Evolutionary conservation across 2,113 vertebrate genomes (phyloP), one percentile per base, ranked within the genome.

Genomic region (Galemys pyrenaicus): DNA sequence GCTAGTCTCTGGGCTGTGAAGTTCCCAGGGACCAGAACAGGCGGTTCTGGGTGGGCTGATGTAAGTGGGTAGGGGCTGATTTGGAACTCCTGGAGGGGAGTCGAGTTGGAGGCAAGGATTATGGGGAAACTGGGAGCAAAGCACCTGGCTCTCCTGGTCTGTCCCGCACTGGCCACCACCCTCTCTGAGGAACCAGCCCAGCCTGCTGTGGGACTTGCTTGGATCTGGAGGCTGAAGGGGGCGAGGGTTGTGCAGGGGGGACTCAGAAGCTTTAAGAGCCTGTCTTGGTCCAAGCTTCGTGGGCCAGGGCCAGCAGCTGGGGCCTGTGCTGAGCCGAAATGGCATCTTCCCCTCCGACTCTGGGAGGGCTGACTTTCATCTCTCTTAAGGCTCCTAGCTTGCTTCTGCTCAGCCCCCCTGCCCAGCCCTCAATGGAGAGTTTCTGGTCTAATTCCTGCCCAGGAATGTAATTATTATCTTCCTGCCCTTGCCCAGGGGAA

Each of bases 381-480:
- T 65, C 80, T 70, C 56, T 92, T 39, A 7, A 9, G 5, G 12
- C 58, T n/a, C 17, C 84, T 83, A 70, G 15, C 56, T 1, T 17
- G 73, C 26, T 62, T 87, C 73, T 78, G 74, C 80, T 82, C 89
- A 92, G 79, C 37, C 67, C 91, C 93, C 77, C 70, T 92, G 75
- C 77, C 88, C 91, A 67, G 89, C 68, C 56, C 82, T 94, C 77
- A 37, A 26, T 26, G 89, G n/a, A 39, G 41, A 3, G 16, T 70
- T 92, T 96, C 85, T 95, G 89, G 51, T 94, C 96, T 96, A 86
- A 96, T 97, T 97, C 94, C 87, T 85, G 22, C 35, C n/a, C 37
- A 49, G 86, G 78, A 89, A 92, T 28, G 20, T 64, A 85, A 64
- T 46, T 81, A 60, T 90, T 30, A 56, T 84, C 91, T 95, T 95